These are phyloP conservation scores for Platypus cylindrus DNA, from an alignment of 2,888 invertebrate genomes.

Conservation along the genomic window DNA sequence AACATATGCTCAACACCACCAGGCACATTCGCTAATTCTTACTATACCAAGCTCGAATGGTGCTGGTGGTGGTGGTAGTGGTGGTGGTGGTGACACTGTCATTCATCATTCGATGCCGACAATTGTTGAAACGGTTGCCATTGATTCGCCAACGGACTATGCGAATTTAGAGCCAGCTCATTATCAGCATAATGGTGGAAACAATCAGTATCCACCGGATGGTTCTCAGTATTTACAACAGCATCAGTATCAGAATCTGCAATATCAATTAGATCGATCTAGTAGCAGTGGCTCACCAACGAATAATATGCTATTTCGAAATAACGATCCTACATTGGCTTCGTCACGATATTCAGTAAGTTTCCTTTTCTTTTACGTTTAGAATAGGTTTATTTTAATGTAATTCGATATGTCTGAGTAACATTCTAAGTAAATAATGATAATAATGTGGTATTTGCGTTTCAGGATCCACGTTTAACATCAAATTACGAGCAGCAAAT, in stretches of 20 bases:
- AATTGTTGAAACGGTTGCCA: constrained; percentile 12
- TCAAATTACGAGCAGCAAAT: constrained; percentile 33
- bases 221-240: constrained; percentile 26
- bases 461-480: constrained; percentile 6
- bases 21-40: constrained; percentile 7
- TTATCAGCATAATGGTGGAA: constrained; percentile 20
- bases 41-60: constrained; percentile 8
- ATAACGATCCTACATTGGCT: constrained; percentile 54
- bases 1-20: constrained; percentile 4
- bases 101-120: constrained; percentile 12
- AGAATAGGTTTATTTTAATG: too few relatives aligned
- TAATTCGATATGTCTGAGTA: too few relatives aligned
- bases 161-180: constrained; percentile 53
- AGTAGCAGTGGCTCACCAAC: constrained; percentile 41
- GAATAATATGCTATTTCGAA: constrained; percentile 36
- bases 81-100: constrained; percentile 9
- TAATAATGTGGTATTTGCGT: background rate
- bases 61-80: too few relatives aligned
- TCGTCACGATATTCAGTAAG: constrained; percentile 39
- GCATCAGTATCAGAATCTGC: constrained; percentile 23
- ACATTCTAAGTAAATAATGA: too few relatives aligned
- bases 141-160: constrained; percentile 39
- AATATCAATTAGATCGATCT: constrained; percentile 17
- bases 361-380: constrained; percentile 2
- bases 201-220: constrained; percentile 21